Base-by-base conservation (phyloP, 1,140 invertebrate genomes). In the Solen grandis region DNA sequence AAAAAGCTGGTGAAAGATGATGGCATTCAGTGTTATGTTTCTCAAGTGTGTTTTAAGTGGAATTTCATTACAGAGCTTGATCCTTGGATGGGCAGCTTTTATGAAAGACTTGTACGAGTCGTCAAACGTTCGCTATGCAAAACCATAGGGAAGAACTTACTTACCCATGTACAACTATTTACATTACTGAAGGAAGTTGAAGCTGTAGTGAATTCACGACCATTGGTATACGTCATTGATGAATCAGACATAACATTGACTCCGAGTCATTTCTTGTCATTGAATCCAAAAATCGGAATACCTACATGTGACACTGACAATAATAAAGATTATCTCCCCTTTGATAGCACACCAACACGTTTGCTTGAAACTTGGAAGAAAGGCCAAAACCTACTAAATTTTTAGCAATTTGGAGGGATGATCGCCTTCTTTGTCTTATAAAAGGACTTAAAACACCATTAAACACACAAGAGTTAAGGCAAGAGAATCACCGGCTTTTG, bases 161-260 rank as follows among this genome's bases (percentile, higher is more conserved):
- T 60, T 4, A 22, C 59, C 2, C 16, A 60, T 13, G 25, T 60
- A 22, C 59, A 60, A 29, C 27, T 60, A 29, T 31, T 29, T 29
- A 60, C 59, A 22, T 16, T 60, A 29, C 25, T 60, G 2, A 60
- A 60, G 59, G 59, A 60, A 60, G 27, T 60, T 22, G 59, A 60
- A 29, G 13, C 46, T 14, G 46, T 50, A 14, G n/a, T n/a, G n/a
- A n/a, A n/a, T n/a, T n/a, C n/a, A n/a, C n/a, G n/a, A n/a, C n/a
- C n/a, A n/a, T n/a, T n/a, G 13, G n/a, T n/a, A n/a, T 50, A 50
- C 46, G 46, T 50, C n/a, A n/a, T 13, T n/a, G 46, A 50, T n/a
- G 46, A 50, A 13, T 50, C 46, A 50, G n/a, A 14, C 13, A 50
- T 50, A 14, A 50, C 46, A n/a, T 50, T 50, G n/a, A 50, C 46